phyloP scores from a whole-genome alignment of 64 coral and sea anemone species.

The Astreopora myriophthalma region DNA sequence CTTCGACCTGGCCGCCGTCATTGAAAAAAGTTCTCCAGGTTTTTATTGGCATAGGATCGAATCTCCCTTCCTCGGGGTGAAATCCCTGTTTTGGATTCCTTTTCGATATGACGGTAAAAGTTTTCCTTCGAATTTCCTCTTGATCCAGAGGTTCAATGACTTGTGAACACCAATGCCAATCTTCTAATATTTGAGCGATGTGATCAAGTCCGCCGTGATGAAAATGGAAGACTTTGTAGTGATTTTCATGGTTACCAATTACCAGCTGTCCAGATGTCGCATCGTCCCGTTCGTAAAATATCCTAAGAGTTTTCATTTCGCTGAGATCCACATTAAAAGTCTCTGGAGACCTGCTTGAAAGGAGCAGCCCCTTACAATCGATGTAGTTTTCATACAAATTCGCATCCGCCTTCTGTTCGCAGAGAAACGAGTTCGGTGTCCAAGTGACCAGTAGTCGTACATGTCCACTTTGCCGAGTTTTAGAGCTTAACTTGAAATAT shows the following conservation, averaged over 20 bases:
- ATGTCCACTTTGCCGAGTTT: slow-evolving; percentile 76
- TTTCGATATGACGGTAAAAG: slow-evolving; percentile 80
- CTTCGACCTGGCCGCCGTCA: slow-evolving; percentile 82
- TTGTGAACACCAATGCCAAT: slow-evolving; percentile 75
- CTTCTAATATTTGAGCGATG: slow-evolving; percentile 83
- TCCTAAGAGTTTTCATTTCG: slow-evolving; percentile 91
- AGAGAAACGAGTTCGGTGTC: slow-evolving; percentile 84
- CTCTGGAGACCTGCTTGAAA: slow-evolving; percentile 36
- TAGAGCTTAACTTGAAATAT: slow-evolving; percentile 84
- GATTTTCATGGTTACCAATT: slow-evolving; percentile 94
- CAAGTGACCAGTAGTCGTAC: slow-evolving; percentile 76
- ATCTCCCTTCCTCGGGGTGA: slow-evolving; percentile 93
- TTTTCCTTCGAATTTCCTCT: slow-evolving; percentile 72
- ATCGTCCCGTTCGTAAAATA: slow-evolving; percentile 89
- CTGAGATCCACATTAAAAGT: slow-evolving; percentile 91
- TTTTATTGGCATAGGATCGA: slow-evolving; percentile 79
- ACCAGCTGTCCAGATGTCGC: slow-evolving; percentile 82
- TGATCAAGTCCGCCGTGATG: slow-evolving; percentile 84
- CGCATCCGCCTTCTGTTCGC: neutral
- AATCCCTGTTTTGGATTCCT: slow-evolving; percentile 70
- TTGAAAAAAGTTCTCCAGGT: slow-evolving; percentile 85
- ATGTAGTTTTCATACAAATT: neutral
- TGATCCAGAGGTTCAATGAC: slow-evolving; percentile 11
- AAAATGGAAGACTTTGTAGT: slow-evolving; percentile 98
- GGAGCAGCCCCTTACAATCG: slow-evolving; percentile 7